phyloP scores from a whole-genome alignment of 2,888 invertebrate species.

The Lithophane socia region DNA sequence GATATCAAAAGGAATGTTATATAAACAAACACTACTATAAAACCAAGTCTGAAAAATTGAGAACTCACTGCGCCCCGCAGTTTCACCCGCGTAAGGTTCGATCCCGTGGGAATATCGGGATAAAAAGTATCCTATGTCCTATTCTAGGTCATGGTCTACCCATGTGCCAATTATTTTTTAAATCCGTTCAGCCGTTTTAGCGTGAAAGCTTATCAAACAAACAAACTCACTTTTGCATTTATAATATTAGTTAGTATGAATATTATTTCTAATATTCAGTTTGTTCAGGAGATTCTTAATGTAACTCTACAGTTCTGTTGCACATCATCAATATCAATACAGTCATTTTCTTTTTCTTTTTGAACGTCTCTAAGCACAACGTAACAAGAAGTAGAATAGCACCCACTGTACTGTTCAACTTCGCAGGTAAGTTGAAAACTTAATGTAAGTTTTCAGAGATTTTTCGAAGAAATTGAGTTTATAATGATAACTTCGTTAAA shows the following conservation, averaged over 20 bases:
- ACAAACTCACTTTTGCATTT: too few relatives aligned
- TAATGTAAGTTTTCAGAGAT: not conserved
- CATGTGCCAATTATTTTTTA: too few relatives aligned
- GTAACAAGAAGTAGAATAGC: not conserved
- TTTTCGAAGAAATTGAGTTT: conserved; percentile 1
- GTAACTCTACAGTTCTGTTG: not conserved
- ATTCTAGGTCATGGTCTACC: too few relatives aligned
- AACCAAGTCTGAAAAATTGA: not conserved
- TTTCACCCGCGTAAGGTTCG: too few relatives aligned
- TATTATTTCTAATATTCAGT: not conserved
- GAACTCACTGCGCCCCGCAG: too few relatives aligned
- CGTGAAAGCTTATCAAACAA: too few relatives aligned
- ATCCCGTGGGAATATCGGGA: too few relatives aligned
- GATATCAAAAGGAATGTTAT: too few relatives aligned
- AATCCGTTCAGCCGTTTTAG: too few relatives aligned
- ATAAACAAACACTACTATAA: not conserved
- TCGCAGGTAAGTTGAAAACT: not conserved
- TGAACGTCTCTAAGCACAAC: not conserved
- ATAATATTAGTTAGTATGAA: too few relatives aligned
- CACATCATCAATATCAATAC: not conserved
- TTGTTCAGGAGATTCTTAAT: not conserved
- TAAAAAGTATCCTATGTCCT: too few relatives aligned
- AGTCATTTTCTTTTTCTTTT: not conserved
- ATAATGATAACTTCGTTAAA: not conserved
- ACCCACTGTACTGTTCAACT: not conserved